Evolutionary conservation across 2,113 vertebrate genomes (phyloP).

Genomic region (Hystrix cristata): DNA sequence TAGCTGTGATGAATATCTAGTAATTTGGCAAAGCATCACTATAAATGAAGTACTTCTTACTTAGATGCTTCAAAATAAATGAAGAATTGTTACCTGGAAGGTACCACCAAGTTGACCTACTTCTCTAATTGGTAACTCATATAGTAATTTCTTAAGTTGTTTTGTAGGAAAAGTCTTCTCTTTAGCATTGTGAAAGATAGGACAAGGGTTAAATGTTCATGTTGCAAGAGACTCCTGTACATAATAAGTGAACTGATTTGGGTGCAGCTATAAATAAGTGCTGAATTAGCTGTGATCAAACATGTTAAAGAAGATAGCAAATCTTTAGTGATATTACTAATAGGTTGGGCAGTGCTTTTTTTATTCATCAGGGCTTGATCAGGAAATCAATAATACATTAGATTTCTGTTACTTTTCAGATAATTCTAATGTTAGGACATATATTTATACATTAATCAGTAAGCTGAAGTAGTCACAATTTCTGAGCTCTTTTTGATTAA

Average conservation of each 20-base stretch:
- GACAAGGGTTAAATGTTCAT: neutral
- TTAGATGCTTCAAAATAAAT: conserved; percentile 40
- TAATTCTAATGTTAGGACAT: conserved; percentile 35
- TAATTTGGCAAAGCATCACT: neutral
- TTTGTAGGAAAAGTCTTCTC: neutral
- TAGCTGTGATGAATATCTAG: neutral
- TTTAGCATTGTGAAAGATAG: neutral
- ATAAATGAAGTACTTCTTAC: conserved; percentile 4
- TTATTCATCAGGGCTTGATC: neutral
- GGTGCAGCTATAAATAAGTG: neutral
- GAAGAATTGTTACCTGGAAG: neutral
- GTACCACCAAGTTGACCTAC: neutral
- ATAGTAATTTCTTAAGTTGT: neutral
- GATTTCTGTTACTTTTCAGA: neutral
- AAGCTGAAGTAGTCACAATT: neutral
- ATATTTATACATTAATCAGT: neutral
- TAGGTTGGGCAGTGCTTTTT: neutral
- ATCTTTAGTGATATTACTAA: neutral
- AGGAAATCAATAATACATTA: neutral
- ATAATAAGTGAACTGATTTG: neutral
- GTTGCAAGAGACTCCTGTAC: neutral
- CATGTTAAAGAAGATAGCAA: neutral
- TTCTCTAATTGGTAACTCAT: neutral
- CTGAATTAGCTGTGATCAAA: neutral
- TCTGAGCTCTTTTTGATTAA: neutral